These are phyloP conservation scores for Hylaeus volcanicus DNA, from an alignment of 1,140 invertebrate species.

Conservation along the genomic window DNA sequence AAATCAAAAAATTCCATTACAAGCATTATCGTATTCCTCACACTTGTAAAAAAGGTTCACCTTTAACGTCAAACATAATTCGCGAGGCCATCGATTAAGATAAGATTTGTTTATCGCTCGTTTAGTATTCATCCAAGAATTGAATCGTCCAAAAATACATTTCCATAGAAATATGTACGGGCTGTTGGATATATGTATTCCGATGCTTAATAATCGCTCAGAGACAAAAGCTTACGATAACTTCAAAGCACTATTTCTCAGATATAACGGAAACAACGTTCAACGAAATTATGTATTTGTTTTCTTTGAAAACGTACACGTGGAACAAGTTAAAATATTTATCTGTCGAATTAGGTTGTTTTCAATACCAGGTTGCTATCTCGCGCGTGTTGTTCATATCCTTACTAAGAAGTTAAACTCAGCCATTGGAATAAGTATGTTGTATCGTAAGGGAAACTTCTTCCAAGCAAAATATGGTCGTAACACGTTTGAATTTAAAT, in stretches of 20 bases:
- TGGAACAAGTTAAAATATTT: no score
- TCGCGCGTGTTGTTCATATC: no score
- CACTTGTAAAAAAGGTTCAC: not conserved
- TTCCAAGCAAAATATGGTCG: not conserved
- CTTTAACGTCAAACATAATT: not conserved
- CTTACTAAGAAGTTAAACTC: no score
- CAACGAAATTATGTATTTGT: not conserved
- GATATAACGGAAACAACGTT: no score
- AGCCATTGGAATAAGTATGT: no score
- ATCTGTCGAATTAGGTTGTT: no score
- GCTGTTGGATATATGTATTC: not conserved
- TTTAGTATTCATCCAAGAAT: not conserved
- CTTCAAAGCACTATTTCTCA: not conserved
- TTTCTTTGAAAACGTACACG: no score
- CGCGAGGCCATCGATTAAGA: constrained; percentile 5
- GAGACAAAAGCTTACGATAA: not conserved
- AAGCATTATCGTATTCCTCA: constrained; percentile 5
- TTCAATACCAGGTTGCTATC: no score
- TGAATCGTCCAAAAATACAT: constrained; percentile 4
- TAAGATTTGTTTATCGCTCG: constrained; percentile 32
- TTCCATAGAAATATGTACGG: not conserved
- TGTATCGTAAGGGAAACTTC: no score
- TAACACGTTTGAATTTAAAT: not conserved
- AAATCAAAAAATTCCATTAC: constrained; percentile 14
- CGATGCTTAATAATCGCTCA: not conserved